phyloP scores from a whole-genome alignment of 2,797 vertebrate species.

The Molothrus aeneus region DNA sequence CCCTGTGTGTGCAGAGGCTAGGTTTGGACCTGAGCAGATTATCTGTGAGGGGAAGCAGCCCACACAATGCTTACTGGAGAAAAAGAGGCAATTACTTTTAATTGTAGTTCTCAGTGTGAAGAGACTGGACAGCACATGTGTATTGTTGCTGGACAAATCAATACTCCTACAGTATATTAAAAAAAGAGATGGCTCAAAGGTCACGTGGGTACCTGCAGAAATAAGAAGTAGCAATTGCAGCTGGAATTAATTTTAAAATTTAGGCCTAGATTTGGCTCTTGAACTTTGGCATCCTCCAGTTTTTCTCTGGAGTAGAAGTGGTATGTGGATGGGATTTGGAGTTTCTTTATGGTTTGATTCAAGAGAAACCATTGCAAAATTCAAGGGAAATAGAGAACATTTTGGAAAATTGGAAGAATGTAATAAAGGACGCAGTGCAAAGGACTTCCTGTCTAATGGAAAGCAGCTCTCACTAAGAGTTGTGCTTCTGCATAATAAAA shows the following conservation, averaged over 20 bases:
- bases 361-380: not conserved
- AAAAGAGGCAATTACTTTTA: slow-evolving; percentile 49
- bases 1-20: not conserved
- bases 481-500: not conserved
- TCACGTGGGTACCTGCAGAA: not conserved
- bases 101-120: not conserved
- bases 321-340: not conserved
- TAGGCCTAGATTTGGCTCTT: not conserved
- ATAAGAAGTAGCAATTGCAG: not conserved
- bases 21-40: not conserved
- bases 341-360: not conserved
- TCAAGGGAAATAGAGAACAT: not conserved
- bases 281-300: not conserved
- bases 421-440: not conserved
- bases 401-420: not conserved
- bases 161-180: not conserved
- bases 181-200: not conserved
- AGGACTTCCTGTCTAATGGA: not conserved
- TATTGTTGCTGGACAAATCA: slow-evolving; percentile 6
- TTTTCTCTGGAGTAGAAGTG: not conserved
- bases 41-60: slow-evolving; percentile 18
- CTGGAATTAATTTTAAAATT: not conserved
- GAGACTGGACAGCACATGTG: not conserved
- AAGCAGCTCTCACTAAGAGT: not conserved
- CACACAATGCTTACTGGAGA: slow-evolving; percentile 4